Conservation (phyloP, 2,113 vertebrate species). For the Peromyscus californicus region DNA sequence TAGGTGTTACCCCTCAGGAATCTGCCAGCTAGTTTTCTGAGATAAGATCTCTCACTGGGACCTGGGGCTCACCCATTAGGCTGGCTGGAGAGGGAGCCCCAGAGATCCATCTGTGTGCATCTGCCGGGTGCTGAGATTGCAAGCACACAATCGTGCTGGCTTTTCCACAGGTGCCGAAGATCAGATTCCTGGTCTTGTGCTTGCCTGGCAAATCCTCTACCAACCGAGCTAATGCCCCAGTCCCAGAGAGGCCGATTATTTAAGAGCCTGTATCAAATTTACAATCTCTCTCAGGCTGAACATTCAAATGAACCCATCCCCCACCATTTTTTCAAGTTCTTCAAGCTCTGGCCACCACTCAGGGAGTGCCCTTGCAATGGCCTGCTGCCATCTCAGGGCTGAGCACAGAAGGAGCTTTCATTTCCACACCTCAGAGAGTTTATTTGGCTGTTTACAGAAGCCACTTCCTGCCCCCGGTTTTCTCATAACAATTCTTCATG, state of each 20-base stretch:
- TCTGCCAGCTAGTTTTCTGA: neutral
- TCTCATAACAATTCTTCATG: conserved; percentile 42
- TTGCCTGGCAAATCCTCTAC: neutral
- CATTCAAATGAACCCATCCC: neutral
- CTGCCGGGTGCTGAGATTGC: neutral
- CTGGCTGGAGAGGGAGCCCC: neutral
- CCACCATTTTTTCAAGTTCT: neutral
- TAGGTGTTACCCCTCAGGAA: neutral
- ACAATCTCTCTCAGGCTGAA: neutral
- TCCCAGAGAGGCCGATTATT: neutral
- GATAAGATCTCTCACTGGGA: neutral
- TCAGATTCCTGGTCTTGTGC: neutral
- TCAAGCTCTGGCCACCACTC: neutral
- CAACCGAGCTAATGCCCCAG: neutral
- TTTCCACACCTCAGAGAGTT: conserved; percentile 65
- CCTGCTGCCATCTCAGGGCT: neutral
- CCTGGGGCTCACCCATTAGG: neutral
- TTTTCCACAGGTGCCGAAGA: neutral
- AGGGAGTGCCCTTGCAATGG: no score
- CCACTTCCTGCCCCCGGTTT: conserved; percentile 27
- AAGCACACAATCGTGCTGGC: neutral
- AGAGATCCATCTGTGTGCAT: no score
- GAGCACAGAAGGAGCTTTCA: neutral
- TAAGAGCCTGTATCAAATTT: neutral
- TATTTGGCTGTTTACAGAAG: conserved; percentile 51